A percentile compares a stretch with the other conserved stretches of the same genome.
phyloP scores from a whole-genome alignment of 1,140 invertebrate genomes.

The Pogonomyrmex barbatus region DNA sequence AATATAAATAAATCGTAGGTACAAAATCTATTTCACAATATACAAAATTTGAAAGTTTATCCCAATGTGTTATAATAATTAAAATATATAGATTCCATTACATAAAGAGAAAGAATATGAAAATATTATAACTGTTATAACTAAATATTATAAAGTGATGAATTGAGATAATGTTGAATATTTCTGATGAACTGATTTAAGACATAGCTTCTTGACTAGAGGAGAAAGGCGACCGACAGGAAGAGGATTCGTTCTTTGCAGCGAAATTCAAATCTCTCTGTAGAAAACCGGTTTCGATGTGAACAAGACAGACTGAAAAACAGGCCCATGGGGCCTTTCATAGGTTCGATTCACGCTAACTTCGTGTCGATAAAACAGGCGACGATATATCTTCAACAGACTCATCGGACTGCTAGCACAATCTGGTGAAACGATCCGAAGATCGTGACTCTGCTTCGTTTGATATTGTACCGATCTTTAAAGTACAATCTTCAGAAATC shows the following conservation, averaged over 20 bases:
- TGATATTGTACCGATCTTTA: constrained; percentile 68
- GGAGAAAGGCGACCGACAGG: constrained; percentile 65
- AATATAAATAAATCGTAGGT: background rate
- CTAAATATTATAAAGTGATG: background rate
- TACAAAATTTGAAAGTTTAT: background rate
- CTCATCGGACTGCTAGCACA: constrained; percentile 61
- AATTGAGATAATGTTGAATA: constrained; percentile 40
- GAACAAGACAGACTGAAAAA: constrained; percentile 35
- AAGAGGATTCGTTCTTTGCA: constrained; percentile 72
- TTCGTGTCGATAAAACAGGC: constrained; percentile 78
- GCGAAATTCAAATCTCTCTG: constrained; percentile 76
- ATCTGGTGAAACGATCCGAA: constrained; percentile 64
- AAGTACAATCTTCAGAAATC: constrained; percentile 16
- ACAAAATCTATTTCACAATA: background rate
- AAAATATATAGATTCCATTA: background rate
- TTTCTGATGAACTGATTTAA: constrained; percentile 60
- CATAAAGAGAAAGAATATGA: background rate
- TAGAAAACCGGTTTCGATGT: constrained; percentile 69
- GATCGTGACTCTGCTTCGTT: constrained; percentile 17
- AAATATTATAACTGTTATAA: too few species aligned
- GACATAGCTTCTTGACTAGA: constrained; percentile 4
- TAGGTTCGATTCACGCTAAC: constrained; percentile 64
- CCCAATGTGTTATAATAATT: background rate
- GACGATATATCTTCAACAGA: constrained; percentile 2
- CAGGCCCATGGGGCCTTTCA: constrained; percentile 6